Evolutionary conservation across 2,888 invertebrate genomes (phyloP).

Genomic region (Macaria notata): DNA sequence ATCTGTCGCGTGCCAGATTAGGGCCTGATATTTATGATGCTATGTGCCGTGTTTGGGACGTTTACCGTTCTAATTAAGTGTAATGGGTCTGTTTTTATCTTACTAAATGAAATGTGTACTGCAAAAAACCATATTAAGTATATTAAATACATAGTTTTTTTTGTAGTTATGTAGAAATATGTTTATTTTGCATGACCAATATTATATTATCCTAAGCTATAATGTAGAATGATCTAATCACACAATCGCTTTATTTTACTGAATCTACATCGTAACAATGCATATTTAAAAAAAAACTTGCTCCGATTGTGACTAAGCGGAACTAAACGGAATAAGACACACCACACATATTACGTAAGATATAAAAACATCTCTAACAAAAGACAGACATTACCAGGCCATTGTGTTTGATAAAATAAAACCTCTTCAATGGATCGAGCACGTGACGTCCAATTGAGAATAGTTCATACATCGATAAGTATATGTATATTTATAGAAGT

Average conservation of each 20-base stretch:
- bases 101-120: no score
- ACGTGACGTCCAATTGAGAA: slow-evolving; percentile 28
- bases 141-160: not conserved
- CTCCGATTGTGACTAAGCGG: no score
- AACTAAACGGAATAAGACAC: no score
- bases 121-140: not conserved
- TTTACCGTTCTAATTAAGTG: slow-evolving; percentile 10
- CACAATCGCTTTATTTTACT: no score
- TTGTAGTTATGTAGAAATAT: not conserved
- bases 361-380: slow-evolving; percentile 5
- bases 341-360: no score
- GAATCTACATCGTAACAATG: no score
- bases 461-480: no score
- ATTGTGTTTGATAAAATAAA: not conserved
- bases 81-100: no score
- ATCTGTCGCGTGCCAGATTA: slow-evolving; percentile 21
- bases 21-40: slow-evolving; percentile 17
- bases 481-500: slow-evolving; percentile 49
- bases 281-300: no score
- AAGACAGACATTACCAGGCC: slow-evolving; percentile 30
- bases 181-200: not conserved
- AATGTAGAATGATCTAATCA: not conserved
- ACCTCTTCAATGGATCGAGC: slow-evolving; percentile 36
- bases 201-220: not conserved
- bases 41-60: slow-evolving; percentile 5